These are phyloP conservation scores for Malacoraja senta DNA, from an alignment of 2,797 vertebrate genomes.

Conservation along the genomic window DNA sequence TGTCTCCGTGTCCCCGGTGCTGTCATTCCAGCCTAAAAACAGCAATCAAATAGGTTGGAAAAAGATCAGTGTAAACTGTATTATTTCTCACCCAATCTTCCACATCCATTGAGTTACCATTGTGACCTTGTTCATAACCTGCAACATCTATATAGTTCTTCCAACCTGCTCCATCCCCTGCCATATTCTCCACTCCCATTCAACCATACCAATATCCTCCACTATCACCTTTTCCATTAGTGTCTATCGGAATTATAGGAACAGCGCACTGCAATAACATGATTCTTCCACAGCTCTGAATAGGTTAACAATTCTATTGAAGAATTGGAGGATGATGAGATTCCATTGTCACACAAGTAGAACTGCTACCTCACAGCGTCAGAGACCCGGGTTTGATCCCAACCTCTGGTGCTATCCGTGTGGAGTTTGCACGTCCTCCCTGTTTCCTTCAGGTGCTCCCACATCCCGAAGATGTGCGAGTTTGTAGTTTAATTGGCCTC, in stretches of 20 bases:
- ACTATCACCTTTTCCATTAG: background rate
- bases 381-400: too few species aligned
- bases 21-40: conserved; percentile 78
- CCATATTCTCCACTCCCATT: background rate
- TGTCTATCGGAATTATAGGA: background rate
- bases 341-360: too few species aligned
- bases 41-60: background rate
- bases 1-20: conserved; percentile 86
- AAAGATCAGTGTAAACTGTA: background rate
- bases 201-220: background rate
- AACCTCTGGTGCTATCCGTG: too few species aligned
- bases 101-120: background rate
- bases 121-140: background rate
- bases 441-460: too few species aligned
- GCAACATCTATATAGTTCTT: background rate
- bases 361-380: too few species aligned
- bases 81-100: background rate
- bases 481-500: too few species aligned
- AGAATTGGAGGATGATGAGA: background rate
- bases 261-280: background rate
- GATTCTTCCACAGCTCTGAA: background rate
- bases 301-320: background rate
- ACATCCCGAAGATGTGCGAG: too few species aligned
- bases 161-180: background rate
- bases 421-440: too few species aligned